Percentiles rank a stretch among this genome's conserved stretches.
phyloP scores from a whole-genome alignment of 2,113 vertebrate species.

The Macrotus californicus region DNA sequence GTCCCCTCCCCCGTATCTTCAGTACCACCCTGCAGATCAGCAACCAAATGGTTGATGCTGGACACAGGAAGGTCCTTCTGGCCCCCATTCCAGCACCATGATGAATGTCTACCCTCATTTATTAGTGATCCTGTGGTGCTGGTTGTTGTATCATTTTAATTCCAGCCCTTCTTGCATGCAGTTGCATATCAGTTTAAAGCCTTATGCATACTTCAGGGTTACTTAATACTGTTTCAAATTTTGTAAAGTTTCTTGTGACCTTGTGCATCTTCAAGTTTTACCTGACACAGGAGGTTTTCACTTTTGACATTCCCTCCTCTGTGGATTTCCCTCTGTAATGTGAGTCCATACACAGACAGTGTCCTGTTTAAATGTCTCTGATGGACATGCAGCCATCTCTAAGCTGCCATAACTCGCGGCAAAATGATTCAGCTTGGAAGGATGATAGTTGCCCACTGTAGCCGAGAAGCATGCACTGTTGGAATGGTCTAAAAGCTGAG shows the following conservation, averaged over 20 bases:
- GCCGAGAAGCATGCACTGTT: background rate
- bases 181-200: background rate
- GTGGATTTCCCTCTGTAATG: background rate
- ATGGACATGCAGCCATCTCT: background rate
- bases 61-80: too few species aligned
- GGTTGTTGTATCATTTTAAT: background rate
- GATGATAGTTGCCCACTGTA: background rate
- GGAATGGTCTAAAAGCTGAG: background rate
- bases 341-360: accelerated
- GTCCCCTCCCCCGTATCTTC: accelerated
- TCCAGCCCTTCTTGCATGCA: background rate
- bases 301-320: background rate
- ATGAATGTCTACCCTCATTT: background rate
- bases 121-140: background rate
- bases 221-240: background rate
- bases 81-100: accelerated
- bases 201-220: background rate
- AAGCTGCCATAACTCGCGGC: background rate
- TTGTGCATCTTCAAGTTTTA: background rate
- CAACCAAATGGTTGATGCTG: background rate
- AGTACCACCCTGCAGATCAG: background rate
- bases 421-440: background rate
- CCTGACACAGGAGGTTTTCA: background rate
- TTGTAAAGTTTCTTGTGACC: background rate
- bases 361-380: accelerated